phyloP scores from a whole-genome alignment of 2,888 invertebrate species.

The Cabera pusaria region DNA sequence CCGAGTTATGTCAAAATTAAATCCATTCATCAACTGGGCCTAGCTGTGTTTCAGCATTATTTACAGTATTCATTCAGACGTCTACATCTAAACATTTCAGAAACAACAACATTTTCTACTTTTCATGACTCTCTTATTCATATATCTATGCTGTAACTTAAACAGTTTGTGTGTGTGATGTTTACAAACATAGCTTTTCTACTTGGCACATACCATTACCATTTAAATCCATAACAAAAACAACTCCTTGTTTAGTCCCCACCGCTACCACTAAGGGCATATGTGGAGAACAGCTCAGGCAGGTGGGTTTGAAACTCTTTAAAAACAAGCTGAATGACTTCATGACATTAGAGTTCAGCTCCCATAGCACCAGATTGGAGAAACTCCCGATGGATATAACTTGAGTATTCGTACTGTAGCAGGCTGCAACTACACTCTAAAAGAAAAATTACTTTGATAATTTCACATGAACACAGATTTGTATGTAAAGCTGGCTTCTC shows the following conservation, averaged over 20 bases:
- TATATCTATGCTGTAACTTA: no score
- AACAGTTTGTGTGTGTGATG: no score
- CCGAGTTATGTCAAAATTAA: no score
- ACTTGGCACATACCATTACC: no score
- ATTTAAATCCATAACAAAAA: slow-evolving; percentile 64
- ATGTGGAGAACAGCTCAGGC: slow-evolving; percentile 66
- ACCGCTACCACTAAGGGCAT: slow-evolving; percentile 58
- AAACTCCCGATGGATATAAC: slow-evolving; percentile 74
- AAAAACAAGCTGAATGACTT: slow-evolving; percentile 51
- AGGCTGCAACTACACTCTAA: slow-evolving; percentile 70
- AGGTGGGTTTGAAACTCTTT: slow-evolving; percentile 56
- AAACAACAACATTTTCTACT: no score
- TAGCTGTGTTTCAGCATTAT: no score
- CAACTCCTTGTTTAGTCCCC: slow-evolving; percentile 74
- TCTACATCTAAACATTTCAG: no score
- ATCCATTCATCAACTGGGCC: no score
- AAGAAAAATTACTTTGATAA: slow-evolving; percentile 26
- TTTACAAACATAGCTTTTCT: no score
- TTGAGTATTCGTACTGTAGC: slow-evolving; percentile 66
- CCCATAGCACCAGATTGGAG: slow-evolving; percentile 80
- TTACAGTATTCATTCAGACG: no score
- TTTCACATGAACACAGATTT: neutral
- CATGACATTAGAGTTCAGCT: slow-evolving; percentile 72
- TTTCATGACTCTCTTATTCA: no score
- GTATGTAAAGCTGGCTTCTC: no score